Base-by-base conservation (phyloP, 1,140 invertebrate genomes). In the Bicyclus anynana region DNA sequence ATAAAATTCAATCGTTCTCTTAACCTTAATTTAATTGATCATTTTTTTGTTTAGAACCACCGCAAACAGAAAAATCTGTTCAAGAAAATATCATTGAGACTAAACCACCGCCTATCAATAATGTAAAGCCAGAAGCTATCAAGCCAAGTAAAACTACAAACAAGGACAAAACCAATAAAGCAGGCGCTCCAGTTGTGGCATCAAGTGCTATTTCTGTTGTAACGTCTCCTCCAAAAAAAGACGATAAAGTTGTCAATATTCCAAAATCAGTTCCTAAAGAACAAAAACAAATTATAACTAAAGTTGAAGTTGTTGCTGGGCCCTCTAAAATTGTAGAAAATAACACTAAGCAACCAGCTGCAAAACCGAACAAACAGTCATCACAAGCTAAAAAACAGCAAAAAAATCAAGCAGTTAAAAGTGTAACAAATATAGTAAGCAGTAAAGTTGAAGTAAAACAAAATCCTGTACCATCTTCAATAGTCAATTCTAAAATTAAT, bases 101-200 rank as follows among this genome's bases (percentile, higher is more conserved):
- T 0, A 90, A 90, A 35, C 85, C 87, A n/a, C 76, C 80, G n/a
- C 72, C 70, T 51, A 70, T 82, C 46, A 74, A 77, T 33, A 80
- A 85, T 65, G 76, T 82, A 12, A 87, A 87, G 59, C 80, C 85
- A 29, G 72, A 87, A 58, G 83, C 90, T 21, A 92, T 92, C 38
- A 91, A 91, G 67, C 91, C 92, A 1, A 91, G 90, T 59, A 92
- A 92, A 88, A 86, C 90, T 14, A 50, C 74, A 53, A 72, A 80
- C 53, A 80, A 89, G 83, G 67, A 89, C 65, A 85, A 78, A 80
- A 80, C 77, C 53, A 74, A 83, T 68, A 82, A 76, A 60, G 69
- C 72, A 47, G 72, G 69, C 52, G 72, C 62, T 55, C 86, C 80
- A 35, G 56, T 67, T 6, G 66, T 74, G 9, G 47, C 84, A 44